A percentile compares a stretch with the other conserved stretches of the same genome.
These are phyloP conservation scores for Cynaeus angustus DNA, from an alignment of 2,888 invertebrate genomes.

Conservation along the genomic window DNA sequence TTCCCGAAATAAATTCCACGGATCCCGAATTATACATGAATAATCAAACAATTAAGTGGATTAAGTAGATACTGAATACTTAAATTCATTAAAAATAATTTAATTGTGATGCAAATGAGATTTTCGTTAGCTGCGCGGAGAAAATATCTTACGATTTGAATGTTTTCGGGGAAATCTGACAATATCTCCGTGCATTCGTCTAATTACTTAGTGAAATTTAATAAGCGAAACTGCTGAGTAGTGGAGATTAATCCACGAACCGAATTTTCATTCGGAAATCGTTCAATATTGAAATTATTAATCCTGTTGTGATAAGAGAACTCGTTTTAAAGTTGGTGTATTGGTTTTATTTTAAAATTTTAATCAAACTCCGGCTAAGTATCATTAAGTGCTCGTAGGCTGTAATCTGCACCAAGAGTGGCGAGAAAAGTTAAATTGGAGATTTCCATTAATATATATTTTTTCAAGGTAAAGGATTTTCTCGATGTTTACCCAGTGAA, in stretches of 20 bases:
- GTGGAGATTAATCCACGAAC: constrained; percentile 18
- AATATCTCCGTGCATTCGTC: constrained; percentile 20
- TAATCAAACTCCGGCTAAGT: constrained; percentile 52
- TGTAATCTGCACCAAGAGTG: constrained; percentile 48
- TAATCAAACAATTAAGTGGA: constrained; percentile 44
- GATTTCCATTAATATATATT: constrained; percentile 53
- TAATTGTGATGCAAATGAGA: constrained; percentile 45
- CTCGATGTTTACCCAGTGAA: constrained; percentile 39
- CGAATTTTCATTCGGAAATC: constrained; percentile 38
- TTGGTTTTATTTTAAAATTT: constrained; percentile 53
- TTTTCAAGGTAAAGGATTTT: constrained; percentile 45
- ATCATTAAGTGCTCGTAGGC: constrained; percentile 50
- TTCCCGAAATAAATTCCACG: background rate
- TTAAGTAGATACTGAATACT: constrained; percentile 40
- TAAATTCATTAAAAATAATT: constrained; percentile 48
- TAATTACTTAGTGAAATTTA: constrained; percentile 39
- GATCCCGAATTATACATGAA: constrained; percentile 38
- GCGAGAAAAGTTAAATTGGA: constrained; percentile 56
- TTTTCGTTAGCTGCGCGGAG: constrained; percentile 22
- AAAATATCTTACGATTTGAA: constrained; percentile 25
- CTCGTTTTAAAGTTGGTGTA: constrained; percentile 48
- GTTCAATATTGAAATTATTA: constrained; percentile 50
- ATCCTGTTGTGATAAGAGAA: constrained; percentile 49
- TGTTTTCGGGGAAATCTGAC: constrained; percentile 29
- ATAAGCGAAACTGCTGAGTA: constrained; percentile 28